Base-by-base conservation (phyloP, 2,113 vertebrate genomes). In the Perca fluviatilis region DNA sequence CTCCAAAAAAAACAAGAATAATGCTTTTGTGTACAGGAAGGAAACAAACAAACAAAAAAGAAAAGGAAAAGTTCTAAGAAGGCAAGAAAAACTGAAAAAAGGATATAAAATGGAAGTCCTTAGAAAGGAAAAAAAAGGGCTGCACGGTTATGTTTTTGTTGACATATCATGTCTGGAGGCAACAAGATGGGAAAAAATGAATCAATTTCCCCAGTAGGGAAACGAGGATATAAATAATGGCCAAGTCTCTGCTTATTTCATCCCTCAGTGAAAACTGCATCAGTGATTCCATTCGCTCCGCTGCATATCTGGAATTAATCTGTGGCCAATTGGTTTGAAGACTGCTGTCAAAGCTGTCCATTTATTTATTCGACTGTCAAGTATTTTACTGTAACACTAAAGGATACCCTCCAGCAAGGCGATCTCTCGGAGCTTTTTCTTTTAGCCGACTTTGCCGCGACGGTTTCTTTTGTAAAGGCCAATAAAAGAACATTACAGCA, bases 141-240 rank as follows among this genome's bases (percentile, higher is more conserved):
- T 4, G 33, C 57, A 5, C 16, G 2, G 61, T 68, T 67, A 30
- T 16, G 70, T 78, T 69, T 60, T 40, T 43, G 7, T 27, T 84
- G 72, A 79, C 30, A 36, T 23, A 25, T 66, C 58, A 25, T 57
- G 61, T 58, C 81, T 60, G 49, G 61, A 79, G 75, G 50, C 71
- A 79, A 70, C 21, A n/a, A 63, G 60, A 86, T 0, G 33, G 33
- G n/a, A 25, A 56, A 60, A 62, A 85, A 67, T 13, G 23, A 73
- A 79, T 53, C 50, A 58, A 85, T 85, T 79, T 82, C 36, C 50
- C 21, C 57, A 18, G 74, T 30, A 66, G 74, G 27, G 14, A 47
- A 67, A 50, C 2, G 19, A 33, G 33, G 69, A 63, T 57, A 79
- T 79, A 76, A 84, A 82, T 88, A 79, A 79, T 64, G 21, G 5